Percentiles rank a stretch among this genome's conserved stretches.
Evolutionary conservation across 2,113 vertebrate species (phyloP).

Genomic region (Capreolus pygargus): DNA sequence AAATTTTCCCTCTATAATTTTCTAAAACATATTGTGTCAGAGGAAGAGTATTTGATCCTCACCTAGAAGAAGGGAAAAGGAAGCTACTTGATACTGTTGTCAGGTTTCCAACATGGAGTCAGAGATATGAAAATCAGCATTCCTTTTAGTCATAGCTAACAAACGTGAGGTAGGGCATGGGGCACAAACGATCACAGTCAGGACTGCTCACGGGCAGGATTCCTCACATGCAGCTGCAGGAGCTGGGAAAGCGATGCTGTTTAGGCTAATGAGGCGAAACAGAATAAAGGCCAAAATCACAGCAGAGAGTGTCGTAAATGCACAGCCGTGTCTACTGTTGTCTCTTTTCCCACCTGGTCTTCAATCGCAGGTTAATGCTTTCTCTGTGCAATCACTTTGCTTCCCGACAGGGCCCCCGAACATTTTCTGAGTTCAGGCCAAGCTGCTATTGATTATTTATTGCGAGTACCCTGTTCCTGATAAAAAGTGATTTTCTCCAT

Average conservation of each 20-base stretch:
- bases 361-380: not conserved
- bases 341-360: not conserved
- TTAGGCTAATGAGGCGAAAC: constrained; percentile 24
- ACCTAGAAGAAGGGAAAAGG: not conserved
- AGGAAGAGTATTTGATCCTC: not conserved
- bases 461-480: not conserved
- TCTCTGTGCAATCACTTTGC: not conserved
- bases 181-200: not conserved
- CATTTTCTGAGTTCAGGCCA: not conserved
- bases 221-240: not conserved
- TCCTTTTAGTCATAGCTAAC: not conserved
- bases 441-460: not conserved
- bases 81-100: not conserved
- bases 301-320: not conserved
- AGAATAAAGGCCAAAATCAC: not conserved
- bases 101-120: not conserved
- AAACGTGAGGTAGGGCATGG: not conserved
- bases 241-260: not conserved
- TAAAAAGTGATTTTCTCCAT: not conserved
- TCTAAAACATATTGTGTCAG: not conserved
- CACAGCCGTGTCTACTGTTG: not conserved
- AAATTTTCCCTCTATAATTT: not conserved
- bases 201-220: fast-evolving
- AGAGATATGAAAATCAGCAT: not conserved
- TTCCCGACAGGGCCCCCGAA: not conserved